Evolutionary conservation across 2,888 invertebrate genomes (phyloP), one percentile per base, ranked within the genome.

Genomic region (Sinelater perroti): DNA sequence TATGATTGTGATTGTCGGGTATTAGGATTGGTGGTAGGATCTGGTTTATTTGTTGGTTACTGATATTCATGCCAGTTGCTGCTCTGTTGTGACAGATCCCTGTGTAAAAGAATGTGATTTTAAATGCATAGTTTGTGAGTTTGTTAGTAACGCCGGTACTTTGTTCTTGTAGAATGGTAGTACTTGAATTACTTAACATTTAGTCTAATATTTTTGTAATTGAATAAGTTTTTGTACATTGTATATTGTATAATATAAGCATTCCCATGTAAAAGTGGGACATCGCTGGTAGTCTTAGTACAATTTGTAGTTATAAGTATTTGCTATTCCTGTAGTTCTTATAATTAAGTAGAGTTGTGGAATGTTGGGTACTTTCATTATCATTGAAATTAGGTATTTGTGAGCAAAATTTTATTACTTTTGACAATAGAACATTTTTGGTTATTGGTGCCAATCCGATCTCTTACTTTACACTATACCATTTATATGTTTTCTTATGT

Each of bases 141-240:
- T 45, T 55, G 24, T 38, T 49, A 52, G 45, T 26, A 45, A 46
- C 46, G 42, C 31, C 45, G 18, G 55, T 42, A 40, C 40, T 49
- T 55, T 42, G 49, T 54, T 53, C 28, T n/a, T n/a, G 14, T 38
- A 46, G 42, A 51, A 30, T 40, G 45, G 45, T 55, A 47, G 57
- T 44, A 52, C 54, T 60, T 56, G 58, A 63, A 60, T 50, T 55
- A 31, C 47, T 61, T 65, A 67, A 67, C 58, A 64, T 66, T 64
- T 73, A 76, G 73, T 68, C 68, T 76, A 75, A 75, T 75, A 75
- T 75, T 76, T 75, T 75, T 75, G 74, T 76, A 74, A 73, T 69
- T 70, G 68, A 67, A 69, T 70, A 76, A 74, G 72, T 78, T 77
- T n/a, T 77, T 78, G 77, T 78, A 78, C 76, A 78, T 78, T 78